These are phyloP conservation scores for Onthophagus sagittarius DNA, from an alignment of 2,888 invertebrate genomes.

Conservation along the genomic window DNA sequence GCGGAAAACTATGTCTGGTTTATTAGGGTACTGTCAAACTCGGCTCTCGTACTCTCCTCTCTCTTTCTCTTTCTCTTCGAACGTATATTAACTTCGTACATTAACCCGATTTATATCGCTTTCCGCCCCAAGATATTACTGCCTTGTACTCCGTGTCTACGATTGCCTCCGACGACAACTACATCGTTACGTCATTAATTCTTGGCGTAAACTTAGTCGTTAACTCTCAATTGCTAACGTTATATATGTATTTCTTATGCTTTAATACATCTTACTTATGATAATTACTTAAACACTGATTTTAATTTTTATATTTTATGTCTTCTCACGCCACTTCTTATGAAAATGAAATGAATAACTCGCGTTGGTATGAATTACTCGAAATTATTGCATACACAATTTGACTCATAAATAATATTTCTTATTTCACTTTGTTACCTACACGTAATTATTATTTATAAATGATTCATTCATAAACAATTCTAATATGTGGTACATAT, in stretches of 20 bases:
- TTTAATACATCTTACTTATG: not conserved
- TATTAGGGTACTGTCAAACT: slow-evolving; percentile 46
- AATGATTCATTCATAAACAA: no score
- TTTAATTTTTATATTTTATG: not conserved
- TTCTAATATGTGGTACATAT: no score
- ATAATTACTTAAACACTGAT: not conserved
- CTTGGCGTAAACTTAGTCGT: slow-evolving; percentile 4
- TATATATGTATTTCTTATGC: not conserved
- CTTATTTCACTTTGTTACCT: no score
- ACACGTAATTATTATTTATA: no score
- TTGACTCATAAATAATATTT: no score
- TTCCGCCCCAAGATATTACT: not conserved
- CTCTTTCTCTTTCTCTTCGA: not conserved
- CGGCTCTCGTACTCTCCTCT: not conserved
- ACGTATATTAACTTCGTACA: slow-evolving; percentile 8
- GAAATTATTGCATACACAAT: no score
- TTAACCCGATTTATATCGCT: slow-evolving; percentile 5
- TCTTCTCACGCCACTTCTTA: no score
- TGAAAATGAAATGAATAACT: no score
- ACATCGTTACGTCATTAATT: slow-evolving; percentile 13
- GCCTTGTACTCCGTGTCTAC: not conserved
- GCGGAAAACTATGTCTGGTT: slow-evolving; percentile 41
- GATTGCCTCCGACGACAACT: slow-evolving; percentile 9
- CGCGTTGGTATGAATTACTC: no score
- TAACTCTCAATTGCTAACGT: not conserved